Conservation (phyloP, 1,140 invertebrate species). For the Brachystomella parvula region DNA sequence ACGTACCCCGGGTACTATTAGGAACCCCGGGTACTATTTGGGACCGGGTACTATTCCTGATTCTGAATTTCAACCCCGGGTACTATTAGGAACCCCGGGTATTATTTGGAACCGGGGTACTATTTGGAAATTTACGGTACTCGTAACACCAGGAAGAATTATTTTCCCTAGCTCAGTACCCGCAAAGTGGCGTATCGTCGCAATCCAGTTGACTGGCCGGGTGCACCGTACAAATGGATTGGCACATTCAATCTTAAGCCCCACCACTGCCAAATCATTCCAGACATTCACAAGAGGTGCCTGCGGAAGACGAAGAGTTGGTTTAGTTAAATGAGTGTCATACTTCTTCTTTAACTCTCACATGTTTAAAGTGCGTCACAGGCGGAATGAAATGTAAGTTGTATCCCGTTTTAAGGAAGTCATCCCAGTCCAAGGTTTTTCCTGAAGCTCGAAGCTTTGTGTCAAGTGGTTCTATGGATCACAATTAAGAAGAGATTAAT, state of each 20-base stretch:
- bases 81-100: too few relatives aligned
- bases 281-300: slow-evolving; percentile 15
- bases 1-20: too few relatives aligned
- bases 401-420: neutral
- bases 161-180: neutral
- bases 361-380: slow-evolving; percentile 10
- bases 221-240: slow-evolving; percentile 10
- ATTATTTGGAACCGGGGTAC: too few relatives aligned
- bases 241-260: slow-evolving; percentile 4
- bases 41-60: too few relatives aligned
- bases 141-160: neutral
- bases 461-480: neutral
- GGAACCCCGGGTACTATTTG: too few relatives aligned
- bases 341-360: neutral
- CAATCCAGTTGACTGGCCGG: slow-evolving; percentile 17
- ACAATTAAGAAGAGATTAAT: too few relatives aligned
- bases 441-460: neutral
- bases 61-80: too few relatives aligned
- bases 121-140: too few relatives aligned
- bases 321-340: neutral
- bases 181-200: slow-evolving; percentile 14
- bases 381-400: slow-evolving; percentile 5
- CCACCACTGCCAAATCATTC: slow-evolving; percentile 8
- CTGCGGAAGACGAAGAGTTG: neutral
- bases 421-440: slow-evolving; percentile 8